A percentile compares a stretch with the other conserved stretches of the same genome.
These are phyloP conservation scores for Agrotis exclamationis DNA, from an alignment of 2,888 invertebrate species.

Conservation along the genomic window DNA sequence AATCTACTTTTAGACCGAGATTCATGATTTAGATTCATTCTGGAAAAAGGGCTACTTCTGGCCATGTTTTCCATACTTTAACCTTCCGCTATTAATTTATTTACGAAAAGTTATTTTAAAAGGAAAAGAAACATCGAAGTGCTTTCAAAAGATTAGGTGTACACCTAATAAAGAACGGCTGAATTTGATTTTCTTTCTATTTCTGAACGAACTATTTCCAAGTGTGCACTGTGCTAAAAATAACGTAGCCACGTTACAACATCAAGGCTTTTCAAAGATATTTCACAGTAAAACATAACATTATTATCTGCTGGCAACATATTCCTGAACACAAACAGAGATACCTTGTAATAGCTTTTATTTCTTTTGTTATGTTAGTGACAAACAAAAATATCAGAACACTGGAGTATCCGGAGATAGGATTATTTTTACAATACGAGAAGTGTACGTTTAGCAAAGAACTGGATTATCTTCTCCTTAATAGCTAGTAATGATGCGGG, in stretches of 20 bases:
- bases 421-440: constrained; percentile 11
- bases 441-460: neutral
- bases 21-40: neutral
- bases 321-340: constrained; percentile 9
- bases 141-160: neutral
- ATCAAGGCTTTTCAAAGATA: neutral
- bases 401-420: neutral
- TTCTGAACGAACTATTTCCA: neutral
- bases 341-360: constrained; percentile 2
- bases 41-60: no score
- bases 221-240: neutral
- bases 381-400: constrained; percentile 8
- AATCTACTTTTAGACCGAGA: neutral
- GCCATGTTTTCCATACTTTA: no score
- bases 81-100: neutral
- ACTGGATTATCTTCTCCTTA: constrained; percentile 4
- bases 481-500: neutral
- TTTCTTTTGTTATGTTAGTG: constrained; percentile 7
- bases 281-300: neutral
- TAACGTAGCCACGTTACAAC: neutral
- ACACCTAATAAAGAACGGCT: neutral
- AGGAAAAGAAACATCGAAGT: neutral
- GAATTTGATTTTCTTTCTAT: neutral
- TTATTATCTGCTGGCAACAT: constrained; percentile 12
- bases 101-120: neutral